phyloP scores from a whole-genome alignment of 1,140 invertebrate species.

The Tenebrio molitor region DNA sequence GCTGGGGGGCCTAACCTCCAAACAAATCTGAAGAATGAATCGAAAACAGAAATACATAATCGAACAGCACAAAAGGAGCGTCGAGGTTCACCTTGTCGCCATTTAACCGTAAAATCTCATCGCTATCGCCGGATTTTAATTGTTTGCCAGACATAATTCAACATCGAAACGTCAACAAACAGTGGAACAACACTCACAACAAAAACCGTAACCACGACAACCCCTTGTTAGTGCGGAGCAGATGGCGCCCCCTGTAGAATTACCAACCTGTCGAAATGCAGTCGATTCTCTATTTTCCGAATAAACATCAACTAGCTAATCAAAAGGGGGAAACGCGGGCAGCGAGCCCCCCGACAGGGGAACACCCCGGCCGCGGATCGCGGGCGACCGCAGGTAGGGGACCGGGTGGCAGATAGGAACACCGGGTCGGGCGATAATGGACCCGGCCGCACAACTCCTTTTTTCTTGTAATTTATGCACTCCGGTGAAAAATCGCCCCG shows the following conservation, averaged over 20 bases:
- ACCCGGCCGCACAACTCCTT: not conserved
- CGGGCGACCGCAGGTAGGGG: too few relatives aligned
- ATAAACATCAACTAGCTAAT: too few relatives aligned
- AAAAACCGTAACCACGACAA: conserved; percentile 19
- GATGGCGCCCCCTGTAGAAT: conserved; percentile 19
- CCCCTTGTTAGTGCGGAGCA: conserved; percentile 57
- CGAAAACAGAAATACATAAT: conserved; percentile 10
- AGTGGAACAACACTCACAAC: conserved; percentile 41
- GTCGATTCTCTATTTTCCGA: too few relatives aligned
- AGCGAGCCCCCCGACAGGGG: too few relatives aligned
- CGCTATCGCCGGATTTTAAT: conserved; percentile 17
- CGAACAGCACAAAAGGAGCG: conserved; percentile 1
- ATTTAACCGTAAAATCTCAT: conserved; percentile 18
- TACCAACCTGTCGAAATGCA: too few relatives aligned
- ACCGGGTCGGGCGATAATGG: conserved; percentile 5
- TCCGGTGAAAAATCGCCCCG: not conserved
- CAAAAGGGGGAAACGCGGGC: too few relatives aligned
- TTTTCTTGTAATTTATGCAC: conserved; percentile 4
- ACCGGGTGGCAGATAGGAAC: too few relatives aligned
- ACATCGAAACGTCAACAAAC: not conserved
- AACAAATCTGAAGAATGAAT: conserved; percentile 53
- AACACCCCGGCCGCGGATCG: too few relatives aligned
- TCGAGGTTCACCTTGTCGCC: conserved; percentile 13
- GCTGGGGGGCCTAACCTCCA: conserved; percentile 52
- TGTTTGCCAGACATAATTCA: conserved; percentile 41